Evolutionary conservation across 2,888 invertebrate genomes (phyloP), one percentile per base, ranked within the genome.

Genomic region (Microctonus hyperodae): DNA sequence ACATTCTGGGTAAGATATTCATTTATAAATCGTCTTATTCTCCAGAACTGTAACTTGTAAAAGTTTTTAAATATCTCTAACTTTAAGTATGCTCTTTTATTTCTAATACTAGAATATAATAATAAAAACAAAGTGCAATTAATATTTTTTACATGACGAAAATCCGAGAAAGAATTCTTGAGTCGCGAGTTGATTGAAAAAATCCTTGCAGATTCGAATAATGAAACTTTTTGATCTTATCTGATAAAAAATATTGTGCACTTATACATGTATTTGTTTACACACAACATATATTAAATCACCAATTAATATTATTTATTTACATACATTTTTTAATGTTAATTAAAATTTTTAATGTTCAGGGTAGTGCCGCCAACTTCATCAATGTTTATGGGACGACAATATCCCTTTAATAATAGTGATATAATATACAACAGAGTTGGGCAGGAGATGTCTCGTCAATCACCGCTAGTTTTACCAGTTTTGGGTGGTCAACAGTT

Each of bases 151-250:
- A 62, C 59, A 75, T 81, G 81, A 81, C 78, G 80, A 75, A 22
- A 73, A 67, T 73, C 73, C 80, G 82, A 81, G 80, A 76, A 53
- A 60, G 82, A 82, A 76, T 77, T 75, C 70, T 82, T 10, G 80
- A 82, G 78, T 82, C 80, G 69, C 75, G 70, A 74, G 81, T 82
- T 51, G 81, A 81, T 74, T 73, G 55, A 67, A 48, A 72, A 70
- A 73, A 64, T 79, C 79, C 81, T 74, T 71, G 76, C 68, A 62
- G 78, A 82, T 78, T 81, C 75, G 77, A 71, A 78, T 74, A 62
- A 70, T 82, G 81, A 82, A 13, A 3, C 22, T 53, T 64, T 81
- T 82, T 81, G 81, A 81, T 81, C 81, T 82, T 82, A 82, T 81
- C 81, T 82, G 81, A 82, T 69, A 60, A 67, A 71, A 71, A 23